These are phyloP conservation scores for Hartigia nigra DNA, from an alignment of 2,888 invertebrate genomes.

Conservation along the genomic window DNA sequence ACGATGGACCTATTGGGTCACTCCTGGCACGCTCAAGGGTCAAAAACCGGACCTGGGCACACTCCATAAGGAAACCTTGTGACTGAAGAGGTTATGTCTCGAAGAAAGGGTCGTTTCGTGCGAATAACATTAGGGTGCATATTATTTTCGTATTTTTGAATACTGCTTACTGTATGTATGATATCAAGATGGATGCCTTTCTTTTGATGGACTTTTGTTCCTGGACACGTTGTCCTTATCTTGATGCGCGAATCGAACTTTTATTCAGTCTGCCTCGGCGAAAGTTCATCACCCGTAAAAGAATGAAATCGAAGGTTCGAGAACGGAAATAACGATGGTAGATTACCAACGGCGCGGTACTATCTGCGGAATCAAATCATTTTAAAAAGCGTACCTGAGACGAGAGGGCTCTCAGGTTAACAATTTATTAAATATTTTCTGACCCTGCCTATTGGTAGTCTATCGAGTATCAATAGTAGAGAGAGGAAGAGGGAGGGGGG, in stretches of 20 bases:
- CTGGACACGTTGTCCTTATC: neutral
- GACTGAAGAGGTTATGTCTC: neutral
- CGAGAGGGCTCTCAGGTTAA: conserved; percentile 46
- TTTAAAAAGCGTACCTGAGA: conserved; percentile 43
- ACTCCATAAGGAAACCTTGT: conserved; percentile 16
- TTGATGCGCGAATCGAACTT: neutral
- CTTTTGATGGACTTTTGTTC: neutral
- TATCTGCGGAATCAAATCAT: conserved; percentile 58
- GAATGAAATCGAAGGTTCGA: conserved; percentile 36
- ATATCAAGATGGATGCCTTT: neutral
- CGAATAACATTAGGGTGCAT: neutral
- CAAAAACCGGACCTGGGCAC: conserved; percentile 55
- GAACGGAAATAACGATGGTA: conserved; percentile 55
- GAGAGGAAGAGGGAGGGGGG: neutral
- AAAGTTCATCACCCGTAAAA: conserved; percentile 19
- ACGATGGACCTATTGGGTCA: conserved; percentile 40
- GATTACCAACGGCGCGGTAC: conserved; percentile 41
- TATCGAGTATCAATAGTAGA: conserved; percentile 11
- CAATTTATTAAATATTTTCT: conserved; percentile 38
- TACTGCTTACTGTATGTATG: neutral
- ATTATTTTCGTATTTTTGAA: neutral
- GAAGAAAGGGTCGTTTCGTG: neutral
- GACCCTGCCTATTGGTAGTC: conserved; percentile 28
- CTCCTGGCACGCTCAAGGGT: conserved; percentile 47
- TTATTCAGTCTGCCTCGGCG: neutral